Base-by-base conservation (phyloP, 2,888 invertebrate species). In the Palloptera scutellata region DNA sequence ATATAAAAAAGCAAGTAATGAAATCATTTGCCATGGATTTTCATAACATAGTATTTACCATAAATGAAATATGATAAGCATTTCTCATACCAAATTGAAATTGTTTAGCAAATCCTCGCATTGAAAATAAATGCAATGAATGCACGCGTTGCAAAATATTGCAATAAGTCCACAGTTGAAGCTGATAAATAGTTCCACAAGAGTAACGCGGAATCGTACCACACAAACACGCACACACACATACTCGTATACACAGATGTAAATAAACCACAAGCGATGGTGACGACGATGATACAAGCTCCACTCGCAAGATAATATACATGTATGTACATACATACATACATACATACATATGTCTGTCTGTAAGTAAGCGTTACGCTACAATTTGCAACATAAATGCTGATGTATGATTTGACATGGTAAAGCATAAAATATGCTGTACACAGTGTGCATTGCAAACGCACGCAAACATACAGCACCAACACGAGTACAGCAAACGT, bases 391-490 rank as follows among this genome's bases (percentile, higher is more conserved):
- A 67, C 76, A 69, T 75, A 79, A 79, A 79, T 79, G 79, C 80
- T 79, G 79, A 79, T 73, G 77, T 77, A 77, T 75, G 78, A 81
- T 80, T 80, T 80, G 77, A 78, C 80, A 80, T 79, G 80, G 77
- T 80, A 79, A 81, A 81, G 78, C 77, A 81, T 80, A 80, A 80
- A 70, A 72, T 72, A 69, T 70, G 70, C 66, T 67, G 70, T 69
- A 70, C 66, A 48, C 13, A 13, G 10, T n/a, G 15, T 48, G 11
- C 48, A 15, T 11, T 6, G n/a, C 48, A 15, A 5, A 11, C 13
- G 48, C 30, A 30, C 48, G n/a, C 48, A 15, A n/a, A 15, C 13
- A 15, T 48, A 48, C 6, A n/a, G 48, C 13, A 15, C 48, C 48
- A 48, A 48, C 11, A 48, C 13, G 45, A 10, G 45, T 13, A 48